Conservation (phyloP, 2,113 vertebrate species). For the Fukomys damarensis region DNA sequence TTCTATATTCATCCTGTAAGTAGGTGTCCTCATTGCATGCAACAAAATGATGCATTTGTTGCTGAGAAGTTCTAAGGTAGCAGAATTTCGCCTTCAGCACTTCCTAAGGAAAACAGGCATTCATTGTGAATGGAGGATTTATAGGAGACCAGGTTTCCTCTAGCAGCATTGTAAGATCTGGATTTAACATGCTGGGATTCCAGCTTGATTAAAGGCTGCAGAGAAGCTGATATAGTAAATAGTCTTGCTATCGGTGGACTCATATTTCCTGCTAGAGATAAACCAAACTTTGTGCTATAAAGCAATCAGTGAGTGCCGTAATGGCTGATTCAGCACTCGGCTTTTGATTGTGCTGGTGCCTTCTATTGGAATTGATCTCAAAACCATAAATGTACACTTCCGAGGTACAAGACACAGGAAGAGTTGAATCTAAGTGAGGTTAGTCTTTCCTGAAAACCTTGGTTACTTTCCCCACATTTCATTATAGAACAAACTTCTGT, state of each 20-base stretch:
- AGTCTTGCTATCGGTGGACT: slow-evolving; percentile 70
- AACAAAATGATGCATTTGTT: neutral
- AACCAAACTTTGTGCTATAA: slow-evolving; percentile 63
- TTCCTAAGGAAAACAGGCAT: slow-evolving; percentile 34
- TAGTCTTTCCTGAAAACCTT: neutral
- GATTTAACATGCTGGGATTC: slow-evolving; percentile 63
- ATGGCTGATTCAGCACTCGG: slow-evolving; percentile 73
- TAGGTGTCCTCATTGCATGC: neutral
- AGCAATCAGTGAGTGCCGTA: slow-evolving; percentile 43
- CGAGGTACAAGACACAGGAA: neutral
- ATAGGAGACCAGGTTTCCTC: slow-evolving; percentile 45
- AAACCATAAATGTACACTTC: slow-evolving; percentile 26
- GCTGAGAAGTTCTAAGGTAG: slow-evolving; percentile 26
- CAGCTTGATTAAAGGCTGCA: slow-evolving; percentile 78
- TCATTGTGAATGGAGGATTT: slow-evolving; percentile 68
- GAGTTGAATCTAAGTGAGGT: neutral
- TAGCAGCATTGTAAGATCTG: slow-evolving; percentile 59
- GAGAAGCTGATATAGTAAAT: slow-evolving; percentile 78
- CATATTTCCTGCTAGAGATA: slow-evolving; percentile 79
- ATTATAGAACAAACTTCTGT: neutral
- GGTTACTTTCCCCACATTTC: neutral
- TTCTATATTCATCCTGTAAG: neutral
- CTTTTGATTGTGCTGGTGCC: slow-evolving; percentile 8
- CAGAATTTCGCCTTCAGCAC: slow-evolving; percentile 47
- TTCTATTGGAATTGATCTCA: slow-evolving; percentile 49